Evolutionary conservation across 2,113 vertebrate species (phyloP).

Genomic region (Australoheros scitulus): DNA sequence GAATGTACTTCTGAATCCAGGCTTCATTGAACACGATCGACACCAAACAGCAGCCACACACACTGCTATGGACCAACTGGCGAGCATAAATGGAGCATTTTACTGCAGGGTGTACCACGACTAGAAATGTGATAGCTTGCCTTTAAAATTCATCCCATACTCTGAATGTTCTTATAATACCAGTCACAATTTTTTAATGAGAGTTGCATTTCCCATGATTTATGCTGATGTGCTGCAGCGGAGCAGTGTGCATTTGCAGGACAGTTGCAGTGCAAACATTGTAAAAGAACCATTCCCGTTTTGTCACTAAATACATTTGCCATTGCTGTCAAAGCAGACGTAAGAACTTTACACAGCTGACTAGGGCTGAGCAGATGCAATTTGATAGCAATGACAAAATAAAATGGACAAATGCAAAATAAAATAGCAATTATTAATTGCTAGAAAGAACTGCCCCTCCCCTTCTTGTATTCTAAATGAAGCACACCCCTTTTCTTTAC

Average conservation of each 20-base stretch:
- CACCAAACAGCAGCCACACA: not conserved
- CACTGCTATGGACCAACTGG: not conserved
- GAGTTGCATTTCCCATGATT: not conserved
- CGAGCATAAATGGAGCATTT: not conserved
- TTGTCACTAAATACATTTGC: not conserved
- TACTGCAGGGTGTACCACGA: not conserved
- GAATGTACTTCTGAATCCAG: not conserved
- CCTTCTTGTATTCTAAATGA: not conserved
- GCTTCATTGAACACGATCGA: not conserved
- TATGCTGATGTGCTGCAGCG: not conserved
- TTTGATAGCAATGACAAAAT: not conserved
- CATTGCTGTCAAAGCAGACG: not conserved
- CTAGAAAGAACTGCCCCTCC: not conserved
- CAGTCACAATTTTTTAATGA: not conserved
- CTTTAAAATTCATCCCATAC: not conserved
- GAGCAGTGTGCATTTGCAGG: not conserved
- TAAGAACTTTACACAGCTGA: not conserved
- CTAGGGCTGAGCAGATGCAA: not conserved
- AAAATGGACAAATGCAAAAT: not conserved
- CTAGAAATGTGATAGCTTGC: not conserved
- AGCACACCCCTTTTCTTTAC: not conserved
- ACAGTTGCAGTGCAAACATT: not conserved
- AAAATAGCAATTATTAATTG: not conserved
- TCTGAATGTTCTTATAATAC: not conserved
- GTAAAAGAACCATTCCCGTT: too few relatives aligned